Percentiles rank a stretch among this genome's conserved stretches.
Evolutionary conservation across 1,140 invertebrate genomes (phyloP).

Genomic region (Trachelipus rathkii): DNA sequence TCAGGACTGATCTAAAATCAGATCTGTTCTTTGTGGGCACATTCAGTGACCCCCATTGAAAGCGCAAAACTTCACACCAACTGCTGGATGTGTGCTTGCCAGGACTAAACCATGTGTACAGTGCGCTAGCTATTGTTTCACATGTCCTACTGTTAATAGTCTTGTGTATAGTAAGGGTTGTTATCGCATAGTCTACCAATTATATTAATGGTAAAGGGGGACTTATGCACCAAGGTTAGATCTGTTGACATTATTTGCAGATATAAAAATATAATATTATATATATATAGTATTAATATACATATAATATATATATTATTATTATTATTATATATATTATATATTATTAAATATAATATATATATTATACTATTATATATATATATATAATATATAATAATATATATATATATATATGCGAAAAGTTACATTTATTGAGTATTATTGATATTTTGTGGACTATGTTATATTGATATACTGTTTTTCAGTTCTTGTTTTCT

Average conservation of each 20-base stretch:
- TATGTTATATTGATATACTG: constrained; percentile 46
- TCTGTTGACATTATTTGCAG: too few species aligned
- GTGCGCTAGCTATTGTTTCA: constrained; percentile 45
- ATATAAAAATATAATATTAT: constrained; percentile 33
- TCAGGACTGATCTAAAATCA: not conserved
- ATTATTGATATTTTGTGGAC: constrained; percentile 44
- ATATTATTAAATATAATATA: too few species aligned
- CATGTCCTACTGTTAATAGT: constrained; percentile 47
- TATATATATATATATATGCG: too few species aligned
- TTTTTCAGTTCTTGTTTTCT: constrained; percentile 46
- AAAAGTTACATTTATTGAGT: constrained; percentile 42
- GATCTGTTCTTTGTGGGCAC: constrained; percentile 30
- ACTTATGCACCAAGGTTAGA: constrained; percentile 44
- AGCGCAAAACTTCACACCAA: constrained; percentile 29
- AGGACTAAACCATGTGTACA: constrained; percentile 41
- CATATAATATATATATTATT: too few species aligned
- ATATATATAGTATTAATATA: too few species aligned
- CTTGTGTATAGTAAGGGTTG: constrained; percentile 47
- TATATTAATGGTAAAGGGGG: constrained; percentile 46
- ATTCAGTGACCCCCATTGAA: constrained; percentile 29
- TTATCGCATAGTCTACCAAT: constrained; percentile 47
- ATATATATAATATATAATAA: too few species aligned
- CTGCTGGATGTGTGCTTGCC: constrained; percentile 29
- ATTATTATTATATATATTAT: too few species aligned
- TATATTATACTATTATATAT: too few species aligned